phyloP scores from a whole-genome alignment of 2,113 vertebrate genomes.

The Girardinichthys multiradiatus region DNA sequence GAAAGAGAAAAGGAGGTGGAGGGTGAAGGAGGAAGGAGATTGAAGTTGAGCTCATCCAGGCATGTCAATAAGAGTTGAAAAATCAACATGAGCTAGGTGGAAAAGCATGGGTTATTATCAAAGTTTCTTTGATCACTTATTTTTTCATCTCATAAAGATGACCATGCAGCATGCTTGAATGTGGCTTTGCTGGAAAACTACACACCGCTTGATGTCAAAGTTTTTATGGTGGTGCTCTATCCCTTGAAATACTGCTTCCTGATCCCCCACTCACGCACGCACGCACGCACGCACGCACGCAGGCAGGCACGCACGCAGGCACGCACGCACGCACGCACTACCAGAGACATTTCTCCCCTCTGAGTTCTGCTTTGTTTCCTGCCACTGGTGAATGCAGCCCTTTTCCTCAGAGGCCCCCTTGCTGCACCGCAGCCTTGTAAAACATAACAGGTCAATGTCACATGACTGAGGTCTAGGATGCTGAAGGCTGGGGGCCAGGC shows the following conservation, averaged over 20 bases:
- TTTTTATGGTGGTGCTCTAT: slow-evolving; percentile 66
- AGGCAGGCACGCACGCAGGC: neutral
- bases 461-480: slow-evolving; percentile 72
- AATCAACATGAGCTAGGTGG: slow-evolving; percentile 65
- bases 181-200: slow-evolving; percentile 26
- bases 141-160: slow-evolving; percentile 40
- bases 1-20: slow-evolving; percentile 37
- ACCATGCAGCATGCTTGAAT: slow-evolving; percentile 50
- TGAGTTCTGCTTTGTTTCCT: slow-evolving; percentile 66
- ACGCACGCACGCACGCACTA: too few species aligned
- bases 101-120: slow-evolving; percentile 58
- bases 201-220: slow-evolving; percentile 58
- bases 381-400: slow-evolving; percentile 60
- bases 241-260: slow-evolving; percentile 73
- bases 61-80: slow-evolving; percentile 64
- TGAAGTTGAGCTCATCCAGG: slow-evolving; percentile 64
- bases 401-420: slow-evolving; percentile 66
- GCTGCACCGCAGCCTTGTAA: slow-evolving; percentile 73
- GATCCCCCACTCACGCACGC: slow-evolving; percentile 14
- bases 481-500: slow-evolving; percentile 37
- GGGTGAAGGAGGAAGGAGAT: slow-evolving; percentile 48
- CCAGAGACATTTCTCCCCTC: slow-evolving; percentile 33
- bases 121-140: slow-evolving; percentile 63
- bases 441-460: slow-evolving; percentile 76
- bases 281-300: too few species aligned